Base-by-base conservation (phyloP, 2,113 vertebrate species). In the Columba janthina region DNA sequence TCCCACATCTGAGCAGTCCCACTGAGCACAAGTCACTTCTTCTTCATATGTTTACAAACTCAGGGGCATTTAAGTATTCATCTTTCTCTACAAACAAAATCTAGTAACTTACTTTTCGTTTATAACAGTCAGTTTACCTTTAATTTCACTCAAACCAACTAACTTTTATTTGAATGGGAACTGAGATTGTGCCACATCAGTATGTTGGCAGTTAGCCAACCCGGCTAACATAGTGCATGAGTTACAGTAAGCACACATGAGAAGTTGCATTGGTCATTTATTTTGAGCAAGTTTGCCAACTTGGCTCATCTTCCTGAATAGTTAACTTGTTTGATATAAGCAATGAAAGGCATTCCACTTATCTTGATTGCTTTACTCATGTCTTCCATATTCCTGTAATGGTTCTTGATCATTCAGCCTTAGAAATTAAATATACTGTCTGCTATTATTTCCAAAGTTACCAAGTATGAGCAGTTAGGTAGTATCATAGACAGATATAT, bases 331-430 rank as follows among this genome's bases (percentile, higher is more conserved):
- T 92, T 96, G 92, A 78, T 89, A 87, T 65, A 72, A 77, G 85
- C 70, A 81, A 72, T 93, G 88, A 95, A 94, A 94, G 88, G 38
- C 73, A 71, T 89, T 93, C 70, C 92, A 96, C 95, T 96, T 96
- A 96, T 67, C 93, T 94, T 93, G 93, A 96, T 95, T 96, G 78
- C 62, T 89, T 89, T 87, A 89, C 62, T 93, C 0, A 1, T 93
- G 73, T 95, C 77, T 94, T 93, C 89, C 85, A 56, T 73, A 91
- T 96, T 91, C 60, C 84, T 94, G 70, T 92, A 96, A 95, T 62
- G n/a, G 69, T 70, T 86, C 70, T 78, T 91, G 91, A 81, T 91
- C 10, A 8, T 91, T 91, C 42, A 78, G 77, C 77, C 66, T 91
- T 84, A 64, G 61, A 89, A 86, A 93, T 93, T 40, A 91, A 94